phyloP scores from a whole-genome alignment of 2,113 vertebrate genomes.

The Aptenodytes forsteri region DNA sequence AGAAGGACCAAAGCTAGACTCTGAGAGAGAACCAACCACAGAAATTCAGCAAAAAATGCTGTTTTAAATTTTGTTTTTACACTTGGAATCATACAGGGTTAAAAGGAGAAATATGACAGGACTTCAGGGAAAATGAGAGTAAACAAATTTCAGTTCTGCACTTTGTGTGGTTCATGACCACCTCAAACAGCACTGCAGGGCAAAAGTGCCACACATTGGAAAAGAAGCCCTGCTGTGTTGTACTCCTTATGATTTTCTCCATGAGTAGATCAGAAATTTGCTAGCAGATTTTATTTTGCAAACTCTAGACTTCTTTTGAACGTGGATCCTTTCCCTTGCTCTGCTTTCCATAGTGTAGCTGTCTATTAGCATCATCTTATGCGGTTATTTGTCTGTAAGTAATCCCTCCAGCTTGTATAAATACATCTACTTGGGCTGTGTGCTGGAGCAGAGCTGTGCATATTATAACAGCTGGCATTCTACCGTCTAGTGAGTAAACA shows the following conservation, averaged over 20 bases:
- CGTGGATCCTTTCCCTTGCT: not conserved
- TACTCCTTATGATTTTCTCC: not conserved
- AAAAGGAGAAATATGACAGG: not conserved
- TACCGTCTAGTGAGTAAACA: constrained; percentile 61
- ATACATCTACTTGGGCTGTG: constrained; percentile 67
- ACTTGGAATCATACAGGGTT: not conserved
- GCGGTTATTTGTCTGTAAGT: constrained; percentile 64
- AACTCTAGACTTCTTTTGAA: not conserved
- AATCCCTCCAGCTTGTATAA: constrained; percentile 73
- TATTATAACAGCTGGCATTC: constrained; percentile 79
- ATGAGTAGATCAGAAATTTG: not conserved
- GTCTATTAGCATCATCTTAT: constrained; percentile 60
- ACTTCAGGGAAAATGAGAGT: not conserved
- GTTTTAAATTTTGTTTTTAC: not conserved
- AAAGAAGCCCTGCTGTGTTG: not conserved
- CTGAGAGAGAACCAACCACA: not conserved
- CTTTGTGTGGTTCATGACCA: not conserved
- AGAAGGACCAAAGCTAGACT: not conserved
- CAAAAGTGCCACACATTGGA: not conserved
- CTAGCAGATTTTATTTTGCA: not conserved
- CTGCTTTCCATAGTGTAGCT: not conserved
- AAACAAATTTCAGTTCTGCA: not conserved
- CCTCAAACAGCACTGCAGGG: not conserved
- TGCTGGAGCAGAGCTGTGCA: constrained; percentile 64
- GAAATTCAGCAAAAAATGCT: not conserved